Evolutionary conservation across 2,888 invertebrate species (phyloP).

Genomic region (Machimus rusticus): DNA sequence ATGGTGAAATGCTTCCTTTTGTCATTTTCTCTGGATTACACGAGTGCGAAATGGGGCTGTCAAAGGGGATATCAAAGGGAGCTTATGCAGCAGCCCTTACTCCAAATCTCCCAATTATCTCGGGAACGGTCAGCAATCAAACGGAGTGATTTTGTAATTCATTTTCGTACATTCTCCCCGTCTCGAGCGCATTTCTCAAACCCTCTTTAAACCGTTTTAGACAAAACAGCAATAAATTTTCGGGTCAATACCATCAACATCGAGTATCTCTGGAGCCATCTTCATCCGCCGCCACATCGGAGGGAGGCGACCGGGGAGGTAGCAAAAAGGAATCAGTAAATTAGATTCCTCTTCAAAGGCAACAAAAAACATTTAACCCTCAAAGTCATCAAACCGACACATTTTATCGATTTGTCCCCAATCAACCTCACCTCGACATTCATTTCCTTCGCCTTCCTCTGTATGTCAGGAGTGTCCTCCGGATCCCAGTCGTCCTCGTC

Average conservation of each 20-base stretch:
- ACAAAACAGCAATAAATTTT: slow-evolving; percentile 9
- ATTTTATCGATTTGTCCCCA: slow-evolving; percentile 37
- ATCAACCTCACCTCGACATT: slow-evolving; percentile 14
- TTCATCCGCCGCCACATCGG: not conserved
- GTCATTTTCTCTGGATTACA: not conserved
- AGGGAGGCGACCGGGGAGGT: not conserved
- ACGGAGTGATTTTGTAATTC: not conserved
- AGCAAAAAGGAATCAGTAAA: slow-evolving; percentile 23
- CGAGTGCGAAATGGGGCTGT: not conserved
- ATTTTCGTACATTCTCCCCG: not conserved
- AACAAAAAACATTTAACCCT: slow-evolving; percentile 28
- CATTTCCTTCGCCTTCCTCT: not conserved
- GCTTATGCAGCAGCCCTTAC: not conserved
- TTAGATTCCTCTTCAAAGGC: slow-evolving; percentile 10
- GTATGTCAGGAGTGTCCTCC: not conserved
- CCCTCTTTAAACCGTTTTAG: not conserved
- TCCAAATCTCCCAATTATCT: not conserved
- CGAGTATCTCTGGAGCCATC: not conserved
- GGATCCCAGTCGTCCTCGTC: not conserved
- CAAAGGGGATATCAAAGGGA: not conserved
- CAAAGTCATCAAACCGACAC: slow-evolving; percentile 36
- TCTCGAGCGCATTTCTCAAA: not conserved
- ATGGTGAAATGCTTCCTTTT: not conserved
- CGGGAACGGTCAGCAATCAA: not conserved
- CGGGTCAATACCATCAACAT: not conserved